phyloP scores from a whole-genome alignment of 2,797 vertebrate genomes.

The Chrosomus eos region DNA sequence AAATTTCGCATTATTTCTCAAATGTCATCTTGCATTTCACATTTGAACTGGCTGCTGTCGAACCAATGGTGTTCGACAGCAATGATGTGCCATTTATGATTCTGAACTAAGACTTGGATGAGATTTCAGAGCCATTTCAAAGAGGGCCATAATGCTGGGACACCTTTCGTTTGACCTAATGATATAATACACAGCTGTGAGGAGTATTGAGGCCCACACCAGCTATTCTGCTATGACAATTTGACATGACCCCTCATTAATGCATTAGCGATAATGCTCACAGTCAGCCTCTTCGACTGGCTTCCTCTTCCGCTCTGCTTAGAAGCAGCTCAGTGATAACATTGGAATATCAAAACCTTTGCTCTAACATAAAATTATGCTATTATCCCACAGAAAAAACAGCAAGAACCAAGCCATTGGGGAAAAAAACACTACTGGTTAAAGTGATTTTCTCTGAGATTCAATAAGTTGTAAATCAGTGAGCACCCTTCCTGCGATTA shows the following conservation, averaged over 20 bases:
- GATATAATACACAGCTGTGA: constrained; percentile 45
- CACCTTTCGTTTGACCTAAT: constrained; percentile 47
- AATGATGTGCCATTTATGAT: not conserved
- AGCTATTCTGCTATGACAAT: constrained; percentile 48
- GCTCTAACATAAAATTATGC: constrained; percentile 49
- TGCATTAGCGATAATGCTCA: constrained; percentile 48
- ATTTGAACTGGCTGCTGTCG: not conserved
- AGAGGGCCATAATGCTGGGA: constrained; percentile 3
- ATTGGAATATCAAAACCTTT: constrained; percentile 49
- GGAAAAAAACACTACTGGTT: constrained; percentile 47
- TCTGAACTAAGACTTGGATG: not conserved
- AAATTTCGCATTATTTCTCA: not conserved
- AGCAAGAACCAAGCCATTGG: constrained; percentile 19
- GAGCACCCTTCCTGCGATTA: constrained; percentile 55
- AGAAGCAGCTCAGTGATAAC: constrained; percentile 49
- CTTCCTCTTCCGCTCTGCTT: constrained; percentile 32
- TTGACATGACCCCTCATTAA: constrained; percentile 54
- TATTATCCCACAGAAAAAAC: constrained; percentile 36
- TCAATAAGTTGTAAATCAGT: constrained; percentile 64
- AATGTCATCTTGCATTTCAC: not conserved
- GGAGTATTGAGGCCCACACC: constrained; percentile 27
- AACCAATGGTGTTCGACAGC: not conserved
- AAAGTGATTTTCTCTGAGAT: constrained; percentile 61
- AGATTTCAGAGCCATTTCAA: not conserved
- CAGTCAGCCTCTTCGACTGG: constrained; percentile 26